Base-by-base conservation (phyloP, 1,140 invertebrate genomes). In the Acromyrmex heyeri region DNA sequence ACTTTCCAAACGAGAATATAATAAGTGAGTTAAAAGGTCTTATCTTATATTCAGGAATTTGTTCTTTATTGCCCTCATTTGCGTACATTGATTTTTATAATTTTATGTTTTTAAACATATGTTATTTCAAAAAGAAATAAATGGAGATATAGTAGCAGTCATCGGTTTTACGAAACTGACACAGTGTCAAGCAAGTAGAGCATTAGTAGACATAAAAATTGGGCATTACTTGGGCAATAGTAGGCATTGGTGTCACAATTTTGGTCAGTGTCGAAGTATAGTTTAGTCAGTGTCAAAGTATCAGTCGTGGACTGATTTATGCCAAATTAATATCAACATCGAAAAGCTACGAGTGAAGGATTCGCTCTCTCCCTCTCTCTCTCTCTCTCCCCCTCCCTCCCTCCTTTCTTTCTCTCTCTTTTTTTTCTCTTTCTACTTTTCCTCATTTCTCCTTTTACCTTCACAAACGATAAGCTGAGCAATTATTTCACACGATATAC, bases 201-300 rank as follows among this genome's bases (percentile, higher is more conserved):
- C 34, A 38, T 38, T 38, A 38, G 34, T 38, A 38, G 34, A 38
- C 34, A 38, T 38, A 38, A 38, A 38, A 38, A 38, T 38, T 38
- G 6, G 34, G 7, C 7, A 38, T 38, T 34, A 34, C 30, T 34
- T 6, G 30, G 5, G 30, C 30, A 34, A 34, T 34, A 34, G 4
- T 34, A 34, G 30, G 30, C 30, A 34, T 34, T 34, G 30, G 5
- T 6, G 0, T 34, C 5, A 34, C 30, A 34, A 34, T 34, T 34
- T 34, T 34, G 5, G 30, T 34, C 30, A 34, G 30, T 5, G 30
- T 24, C 24, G 1, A 24, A 24, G 24, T 24, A 24, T 24, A 24
- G 30, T 38, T 38, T 38, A 38, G 92, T 93, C 93, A 94, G 92
- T 94, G 93, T 94, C 93, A 93, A 94, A 93, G 91, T 92, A 89